A percentile compares a stretch with the other conserved stretches of the same genome.
Evolutionary conservation across 2,113 vertebrate species (phyloP).

Genomic region (Mus musculus): GRCm39 chr7:91581501-91582000

Average conservation of each 20-base stretch:
- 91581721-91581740: slow-evolving; percentile 10
- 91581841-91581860: background rate
- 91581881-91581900: slow-evolving; percentile 1
- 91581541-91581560: background rate
- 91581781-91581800: background rate
- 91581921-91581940: too few relatives aligned
- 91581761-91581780: background rate
- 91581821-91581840: background rate
- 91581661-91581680: background rate
- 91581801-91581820: background rate
- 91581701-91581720: background rate
- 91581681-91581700: background rate
- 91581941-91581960: background rate
- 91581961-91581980: background rate
- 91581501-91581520: background rate
- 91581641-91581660: background rate
- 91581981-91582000: background rate
- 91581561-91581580: background rate
- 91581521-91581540: background rate
- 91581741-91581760: background rate
- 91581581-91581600: background rate
- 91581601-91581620: background rate
- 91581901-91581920: background rate
- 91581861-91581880: background rate
- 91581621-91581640: slow-evolving; percentile 23